Evolutionary conservation across 2,113 vertebrate species (phyloP), one percentile per base, ranked within the genome.

Genomic region (Arvicanthis niloticus): DNA sequence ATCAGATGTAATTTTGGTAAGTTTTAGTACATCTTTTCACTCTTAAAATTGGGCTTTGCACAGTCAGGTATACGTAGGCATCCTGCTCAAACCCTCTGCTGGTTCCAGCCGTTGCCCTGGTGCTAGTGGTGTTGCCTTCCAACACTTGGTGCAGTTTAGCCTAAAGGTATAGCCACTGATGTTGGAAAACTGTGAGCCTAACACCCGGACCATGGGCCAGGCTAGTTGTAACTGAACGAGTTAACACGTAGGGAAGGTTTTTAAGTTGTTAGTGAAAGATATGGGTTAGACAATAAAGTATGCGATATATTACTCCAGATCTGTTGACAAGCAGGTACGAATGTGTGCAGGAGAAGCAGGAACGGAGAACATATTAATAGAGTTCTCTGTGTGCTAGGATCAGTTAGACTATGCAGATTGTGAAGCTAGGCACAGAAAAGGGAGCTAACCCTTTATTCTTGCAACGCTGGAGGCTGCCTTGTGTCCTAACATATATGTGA

Each of bases 11-110:
- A 3, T 40, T 51, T 17, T 65, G 29, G 17, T 77, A 9, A 26
- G 22, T 75, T 88, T 73, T 58, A 96, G 16, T 17, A 53, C 13
- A 16, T 85, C 34, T 24, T 87, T 89, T 89, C 37, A 75, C 2
- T 80, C 24, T 84, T 89, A n/a, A 62, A 88, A 29, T 0, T 37
- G 26, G 11, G 19, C 10, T 67, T 60, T 34, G 86, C 53, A 84
- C 16, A 60, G 12, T 51, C 37, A 60, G 37, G 17, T 24, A 1
- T 29, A 11, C 6, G 0, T n/a, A 6, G 89, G 16, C 8, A 0
- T n/a, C 60, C 3, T 3, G 0, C 58, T 72, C 26, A 10, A 4
- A 8, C 19, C 11, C 26, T 4, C 16, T 26, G 37, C 37, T 26
- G 7, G 29, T n/a, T 29, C 22, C 2, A 16, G 56, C 81, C 7